phyloP scores from a whole-genome alignment of 2,113 vertebrate genomes.

The Pungitius pungitius region DNA sequence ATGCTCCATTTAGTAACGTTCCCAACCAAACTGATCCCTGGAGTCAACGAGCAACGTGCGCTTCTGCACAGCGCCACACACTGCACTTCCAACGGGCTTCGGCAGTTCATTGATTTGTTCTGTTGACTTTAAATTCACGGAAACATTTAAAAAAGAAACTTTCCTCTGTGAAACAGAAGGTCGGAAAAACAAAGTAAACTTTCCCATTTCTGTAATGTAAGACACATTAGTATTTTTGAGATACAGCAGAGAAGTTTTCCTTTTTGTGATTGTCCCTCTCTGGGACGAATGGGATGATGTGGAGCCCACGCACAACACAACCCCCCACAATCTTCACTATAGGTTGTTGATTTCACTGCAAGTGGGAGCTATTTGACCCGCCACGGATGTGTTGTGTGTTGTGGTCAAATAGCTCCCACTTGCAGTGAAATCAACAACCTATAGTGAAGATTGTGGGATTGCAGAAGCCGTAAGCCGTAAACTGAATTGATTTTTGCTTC shows the following conservation, averaged over 20 bases:
- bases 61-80: no score
- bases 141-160: constrained; percentile 20
- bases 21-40: no score
- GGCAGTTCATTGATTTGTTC: not conserved
- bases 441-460: constrained; percentile 2
- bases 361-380: no score
- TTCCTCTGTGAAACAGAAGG: constrained; percentile 10
- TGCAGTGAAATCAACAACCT: constrained; percentile 9
- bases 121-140: not conserved
- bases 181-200: not conserved
- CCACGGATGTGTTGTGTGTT: no score
- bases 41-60: no score
- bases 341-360: no score
- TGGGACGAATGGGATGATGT: not conserved
- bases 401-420: constrained; percentile 23
- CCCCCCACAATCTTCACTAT: no score
- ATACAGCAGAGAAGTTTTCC: not conserved
- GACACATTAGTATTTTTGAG: constrained; percentile 10
- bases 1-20: no score
- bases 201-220: constrained; percentile 10
- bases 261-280: not conserved
- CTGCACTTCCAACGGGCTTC: not conserved
- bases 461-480: constrained; percentile 6
- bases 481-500: constrained; percentile 30
- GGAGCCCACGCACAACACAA: constrained; percentile 11